These are phyloP conservation scores for Xenops minutus DNA, from an alignment of 2,797 vertebrate species.

Conservation along the genomic window DNA sequence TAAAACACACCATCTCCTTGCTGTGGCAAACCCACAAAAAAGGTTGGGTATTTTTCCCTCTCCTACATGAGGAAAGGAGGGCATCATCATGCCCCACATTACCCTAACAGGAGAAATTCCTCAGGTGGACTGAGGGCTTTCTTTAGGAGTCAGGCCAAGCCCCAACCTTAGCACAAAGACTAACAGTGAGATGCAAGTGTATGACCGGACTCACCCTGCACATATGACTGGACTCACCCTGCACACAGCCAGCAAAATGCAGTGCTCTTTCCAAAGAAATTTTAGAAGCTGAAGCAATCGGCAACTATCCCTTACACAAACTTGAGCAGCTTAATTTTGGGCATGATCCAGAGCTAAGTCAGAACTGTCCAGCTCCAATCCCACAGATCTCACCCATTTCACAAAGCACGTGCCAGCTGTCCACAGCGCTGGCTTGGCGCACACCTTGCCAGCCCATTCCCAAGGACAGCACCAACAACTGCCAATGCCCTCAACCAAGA, in stretches of 20 bases:
- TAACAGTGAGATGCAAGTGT: background rate
- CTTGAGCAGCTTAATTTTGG: background rate
- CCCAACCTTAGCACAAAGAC: background rate
- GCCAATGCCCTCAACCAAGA: accelerated
- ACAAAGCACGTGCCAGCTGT: accelerated
- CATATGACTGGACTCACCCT: accelerated
- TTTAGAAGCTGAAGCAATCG: background rate
- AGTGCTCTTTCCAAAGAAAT: background rate
- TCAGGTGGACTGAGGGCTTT: accelerated
- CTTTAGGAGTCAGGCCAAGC: background rate
- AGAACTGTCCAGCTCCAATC: background rate
- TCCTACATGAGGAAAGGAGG: background rate
- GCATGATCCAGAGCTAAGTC: background rate
- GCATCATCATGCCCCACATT: background rate
- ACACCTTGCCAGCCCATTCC: background rate
- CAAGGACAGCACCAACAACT: background rate
- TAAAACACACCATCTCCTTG: background rate
- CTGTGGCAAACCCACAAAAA: background rate
- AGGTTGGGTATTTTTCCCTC: accelerated
- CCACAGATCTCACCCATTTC: background rate
- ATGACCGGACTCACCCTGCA: accelerated
- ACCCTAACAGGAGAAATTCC: accelerated
- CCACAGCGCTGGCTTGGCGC: accelerated
- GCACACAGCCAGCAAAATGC: background rate
- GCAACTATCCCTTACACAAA: background rate